Evolutionary conservation across 2,888 invertebrate species (phyloP).

Genomic region (Agonopterix heracliana): DNA sequence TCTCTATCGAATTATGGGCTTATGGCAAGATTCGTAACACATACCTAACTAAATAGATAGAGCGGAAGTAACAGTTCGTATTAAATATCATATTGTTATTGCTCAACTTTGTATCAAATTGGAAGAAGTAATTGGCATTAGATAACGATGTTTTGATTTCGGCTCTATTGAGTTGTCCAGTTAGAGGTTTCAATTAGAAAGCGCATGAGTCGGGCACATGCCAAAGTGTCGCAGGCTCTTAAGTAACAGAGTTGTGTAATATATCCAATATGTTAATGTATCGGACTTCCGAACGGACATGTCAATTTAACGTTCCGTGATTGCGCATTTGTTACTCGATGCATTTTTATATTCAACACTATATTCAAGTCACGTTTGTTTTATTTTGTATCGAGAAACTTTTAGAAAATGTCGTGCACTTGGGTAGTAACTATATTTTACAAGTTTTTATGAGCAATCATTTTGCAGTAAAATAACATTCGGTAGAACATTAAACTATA

Average conservation of each 20-base stretch:
- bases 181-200: conserved; percentile 47
- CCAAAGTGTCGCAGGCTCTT: conserved; percentile 46
- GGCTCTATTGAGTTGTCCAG: conserved; percentile 22
- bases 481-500: too few relatives aligned
- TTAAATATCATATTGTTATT: conserved; percentile 4
- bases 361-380: conserved; percentile 1
- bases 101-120: conserved; percentile 5
- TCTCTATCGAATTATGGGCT: background rate
- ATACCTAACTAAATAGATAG: background rate
- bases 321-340: conserved; percentile 4
- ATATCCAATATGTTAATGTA: conserved; percentile 55
- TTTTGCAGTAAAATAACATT: too few relatives aligned
- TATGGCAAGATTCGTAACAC: background rate
- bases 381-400: background rate
- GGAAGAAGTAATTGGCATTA: conserved; percentile 11
- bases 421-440: too few relatives aligned
- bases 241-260: conserved; percentile 57
- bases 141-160: conserved; percentile 15
- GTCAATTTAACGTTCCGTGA: conserved; percentile 27
- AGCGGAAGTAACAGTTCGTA: background rate
- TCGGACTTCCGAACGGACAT: conserved; percentile 65
- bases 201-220: conserved; percentile 48
- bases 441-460: too few relatives aligned
- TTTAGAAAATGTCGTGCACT: too few relatives aligned
- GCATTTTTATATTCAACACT: conserved; percentile 1